phyloP scores from a whole-genome alignment of 2,888 invertebrate genomes.

The Amitus sp. region DNA sequence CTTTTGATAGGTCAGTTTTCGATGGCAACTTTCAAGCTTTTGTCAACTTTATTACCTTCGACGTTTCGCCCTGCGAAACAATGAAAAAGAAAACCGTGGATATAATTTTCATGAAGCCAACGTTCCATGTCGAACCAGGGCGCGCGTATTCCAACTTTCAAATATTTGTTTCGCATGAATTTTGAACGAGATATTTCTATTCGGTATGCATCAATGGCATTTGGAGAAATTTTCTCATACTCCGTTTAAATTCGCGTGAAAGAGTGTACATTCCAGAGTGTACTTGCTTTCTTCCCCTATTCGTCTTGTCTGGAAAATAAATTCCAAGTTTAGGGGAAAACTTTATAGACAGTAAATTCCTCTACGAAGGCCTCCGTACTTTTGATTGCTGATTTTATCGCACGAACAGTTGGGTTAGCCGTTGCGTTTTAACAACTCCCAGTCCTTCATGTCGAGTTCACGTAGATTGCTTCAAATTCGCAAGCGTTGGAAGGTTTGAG shows the following conservation, averaged over 20 bases:
- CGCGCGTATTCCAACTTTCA: slow-evolving; percentile 14
- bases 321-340: not conserved
- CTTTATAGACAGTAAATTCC: not conserved
- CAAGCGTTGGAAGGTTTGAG: slow-evolving; percentile 35
- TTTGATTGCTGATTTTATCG: slow-evolving; percentile 5
- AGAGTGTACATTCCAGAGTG: not conserved
- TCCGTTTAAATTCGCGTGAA: not conserved
- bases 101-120: no score
- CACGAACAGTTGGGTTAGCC: slow-evolving; percentile 9
- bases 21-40: no score
- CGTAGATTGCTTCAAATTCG: slow-evolving; percentile 36
- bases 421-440: slow-evolving; percentile 25
- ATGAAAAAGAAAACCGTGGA: no score
- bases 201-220: no score
- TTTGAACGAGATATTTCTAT: slow-evolving; percentile 3
- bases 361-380: not conserved
- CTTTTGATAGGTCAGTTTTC: no score
- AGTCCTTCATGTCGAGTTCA: slow-evolving; percentile 27
- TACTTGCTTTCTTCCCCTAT: not conserved
- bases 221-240: no score
- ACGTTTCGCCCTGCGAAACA: no score
- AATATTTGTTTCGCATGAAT: slow-evolving; percentile 14
- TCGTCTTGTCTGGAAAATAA: not conserved
- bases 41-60: no score
- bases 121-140: not conserved